A percentile compares a stretch with the other conserved stretches of the same genome.
These are phyloP conservation scores for Phocides pigmalion DNA, from an alignment of 1,140 invertebrate species.

Conservation along the genomic window DNA sequence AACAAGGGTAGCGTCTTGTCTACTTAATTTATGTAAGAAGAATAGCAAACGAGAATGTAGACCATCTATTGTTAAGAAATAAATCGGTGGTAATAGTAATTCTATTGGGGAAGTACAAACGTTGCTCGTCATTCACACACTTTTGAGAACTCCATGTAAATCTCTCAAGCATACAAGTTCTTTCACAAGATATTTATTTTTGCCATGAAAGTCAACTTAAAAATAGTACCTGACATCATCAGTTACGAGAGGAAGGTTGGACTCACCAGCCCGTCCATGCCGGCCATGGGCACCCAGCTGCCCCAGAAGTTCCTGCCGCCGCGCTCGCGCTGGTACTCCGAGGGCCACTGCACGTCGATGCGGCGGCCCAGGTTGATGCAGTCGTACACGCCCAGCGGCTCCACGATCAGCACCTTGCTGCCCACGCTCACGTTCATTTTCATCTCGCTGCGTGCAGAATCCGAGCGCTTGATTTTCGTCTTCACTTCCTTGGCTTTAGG, in stretches of 20 bases:
- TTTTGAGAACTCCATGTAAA: too few relatives aligned
- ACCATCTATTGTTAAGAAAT: too few relatives aligned
- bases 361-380: slow-evolving; percentile 94
- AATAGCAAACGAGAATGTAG: too few relatives aligned
- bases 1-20: too few relatives aligned
- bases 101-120: too few relatives aligned
- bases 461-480: slow-evolving; percentile 76
- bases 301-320: slow-evolving; percentile 95
- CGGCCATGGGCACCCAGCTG: slow-evolving; percentile 93
- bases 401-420: slow-evolving; percentile 84
- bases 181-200: too few relatives aligned
- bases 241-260: not conserved
- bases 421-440: slow-evolving; percentile 79
- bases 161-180: too few relatives aligned
- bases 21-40: too few relatives aligned
- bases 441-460: slow-evolving; percentile 81
- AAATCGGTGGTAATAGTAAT: too few relatives aligned
- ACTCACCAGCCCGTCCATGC: slow-evolving; percentile 94
- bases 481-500: slow-evolving; percentile 68
- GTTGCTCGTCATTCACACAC: too few relatives aligned
- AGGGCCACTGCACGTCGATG: slow-evolving; percentile 96
- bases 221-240: too few relatives aligned
- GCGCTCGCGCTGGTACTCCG: slow-evolving; percentile 92
- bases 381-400: slow-evolving; percentile 89
- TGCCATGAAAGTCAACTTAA: too few relatives aligned